Evolutionary conservation across 1,140 invertebrate species (phyloP), one percentile per base, ranked within the genome.

Genomic region (Kradibia gibbosae): DNA sequence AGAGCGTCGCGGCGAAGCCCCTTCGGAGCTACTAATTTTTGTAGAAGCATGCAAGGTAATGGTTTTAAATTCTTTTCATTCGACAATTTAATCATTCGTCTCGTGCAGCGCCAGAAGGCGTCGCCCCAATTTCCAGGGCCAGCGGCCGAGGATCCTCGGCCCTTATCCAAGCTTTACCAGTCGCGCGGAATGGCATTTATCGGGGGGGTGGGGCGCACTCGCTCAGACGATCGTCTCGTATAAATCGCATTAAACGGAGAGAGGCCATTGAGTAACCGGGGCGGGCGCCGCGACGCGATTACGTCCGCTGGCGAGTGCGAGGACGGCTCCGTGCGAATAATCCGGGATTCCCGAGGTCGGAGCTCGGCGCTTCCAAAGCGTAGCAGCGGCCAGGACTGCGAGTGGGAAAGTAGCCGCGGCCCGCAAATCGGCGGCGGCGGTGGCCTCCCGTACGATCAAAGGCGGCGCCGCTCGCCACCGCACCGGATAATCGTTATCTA

Each of bases 401-500:
- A 50, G 45, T 31, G 45, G 36, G 60, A 78, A 65, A 65, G 36
- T n/a, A 31, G 28, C 25, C 57, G 60, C 39, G 45, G 34, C 20
- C 45, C 42, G 36, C 36, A 25, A 50, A 8, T 28, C n/a, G n/a
- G 15, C 55, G 20, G n/a, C 28, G 45, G 17, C 50, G 50, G 17
- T 28, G 42, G 36, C 53, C 22, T 36, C 48, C 25, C 22, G 22
- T 57, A 39, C 78, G 79, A 84, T 83, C 81, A 86, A 86, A 86
- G 53, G 65, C 1, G 53, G 65, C 1, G 62, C 84, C 84, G 85
- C 84, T 34, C 31, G 13, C 73, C 67, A 25, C 22, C 77, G 48
- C 55, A 39, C 65, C 81, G 83, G 78, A 85, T 83, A 88, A 88
- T 88, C 86, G 86, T 87, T 88, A 88, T 88, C 88, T 88, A 72